phyloP scores from a whole-genome alignment of 1,140 invertebrate species.

The Pachyrhynchus sulphureomaculatus region DNA sequence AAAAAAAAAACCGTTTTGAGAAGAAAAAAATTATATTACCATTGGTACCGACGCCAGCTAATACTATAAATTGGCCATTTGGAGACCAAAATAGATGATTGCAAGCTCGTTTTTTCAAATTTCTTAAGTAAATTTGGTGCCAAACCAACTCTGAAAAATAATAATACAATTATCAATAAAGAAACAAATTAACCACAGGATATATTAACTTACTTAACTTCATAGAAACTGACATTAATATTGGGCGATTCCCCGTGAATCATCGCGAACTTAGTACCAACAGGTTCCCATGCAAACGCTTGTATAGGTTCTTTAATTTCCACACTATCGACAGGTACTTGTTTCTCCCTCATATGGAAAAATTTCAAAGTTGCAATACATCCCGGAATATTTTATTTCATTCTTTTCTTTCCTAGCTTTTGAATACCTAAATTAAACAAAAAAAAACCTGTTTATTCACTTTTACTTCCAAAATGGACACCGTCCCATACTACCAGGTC shows the following conservation, averaged over 20 bases:
- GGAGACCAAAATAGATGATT: conserved; percentile 98
- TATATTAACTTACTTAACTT: conserved; percentile 62
- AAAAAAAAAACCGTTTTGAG: no score
- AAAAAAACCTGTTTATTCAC: neutral
- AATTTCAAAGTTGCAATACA: conserved; percentile 99
- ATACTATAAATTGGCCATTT: conserved; percentile 90
- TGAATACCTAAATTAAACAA: conserved; percentile 66
- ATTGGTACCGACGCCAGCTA: conserved; percentile 81
- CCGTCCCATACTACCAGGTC: no score
- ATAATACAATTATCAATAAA: neutral
- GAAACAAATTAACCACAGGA: neutral
- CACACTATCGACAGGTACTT: conserved; percentile 96
- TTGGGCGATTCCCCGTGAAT: conserved; percentile 91
- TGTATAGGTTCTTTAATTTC: conserved; percentile 93
- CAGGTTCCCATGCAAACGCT: conserved; percentile 98
- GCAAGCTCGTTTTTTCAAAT: conserved; percentile 86
- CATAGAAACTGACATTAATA: conserved; percentile 91
- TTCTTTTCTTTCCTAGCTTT: conserved; percentile 91
- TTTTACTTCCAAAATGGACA: no score
- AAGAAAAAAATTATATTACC: no score
- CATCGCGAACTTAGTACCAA: conserved; percentile 93
- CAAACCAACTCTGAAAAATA: conserved; percentile 64
- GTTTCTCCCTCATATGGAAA: conserved; percentile 98
- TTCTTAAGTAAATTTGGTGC: conserved; percentile 85
- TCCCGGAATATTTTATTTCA: conserved; percentile 91